phyloP scores from a whole-genome alignment of 2,113 vertebrate species.

The Megalops atlanticus region DNA sequence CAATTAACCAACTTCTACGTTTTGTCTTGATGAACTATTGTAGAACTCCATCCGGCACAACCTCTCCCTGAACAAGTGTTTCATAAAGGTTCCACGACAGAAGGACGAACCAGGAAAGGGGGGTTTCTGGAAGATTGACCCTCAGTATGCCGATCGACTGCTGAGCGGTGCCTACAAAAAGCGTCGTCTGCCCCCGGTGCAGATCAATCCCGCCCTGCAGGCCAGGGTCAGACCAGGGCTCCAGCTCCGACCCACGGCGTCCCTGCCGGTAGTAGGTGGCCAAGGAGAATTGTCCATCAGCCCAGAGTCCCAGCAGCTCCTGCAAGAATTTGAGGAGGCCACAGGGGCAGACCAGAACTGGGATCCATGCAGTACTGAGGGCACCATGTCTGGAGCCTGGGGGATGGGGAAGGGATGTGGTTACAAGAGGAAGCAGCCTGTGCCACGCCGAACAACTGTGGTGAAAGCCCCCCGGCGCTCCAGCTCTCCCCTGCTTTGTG shows the following conservation, averaged over 20 bases:
- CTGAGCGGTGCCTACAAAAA: constrained; percentile 87
- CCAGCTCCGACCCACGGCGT: neutral
- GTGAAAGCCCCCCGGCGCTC: constrained; percentile 69
- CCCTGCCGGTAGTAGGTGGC: constrained; percentile 5
- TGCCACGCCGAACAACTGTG: constrained; percentile 57
- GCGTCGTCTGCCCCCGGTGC: constrained; percentile 78
- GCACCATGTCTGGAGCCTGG: constrained; percentile 54
- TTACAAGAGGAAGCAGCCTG: constrained; percentile 67
- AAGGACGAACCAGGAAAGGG: constrained; percentile 95
- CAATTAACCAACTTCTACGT: neutral
- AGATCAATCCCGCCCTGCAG: constrained; percentile 82
- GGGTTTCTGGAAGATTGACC: constrained; percentile 96
- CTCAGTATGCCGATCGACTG: constrained; percentile 85
- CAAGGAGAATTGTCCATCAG: constrained; percentile 55
- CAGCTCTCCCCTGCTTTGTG: constrained; percentile 75
- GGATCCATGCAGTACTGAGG: constrained; percentile 59
- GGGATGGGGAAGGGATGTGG: constrained; percentile 6
- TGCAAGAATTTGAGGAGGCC: constrained; percentile 83
- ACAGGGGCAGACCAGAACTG: constrained; percentile 70
- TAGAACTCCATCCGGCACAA: constrained; percentile 98
- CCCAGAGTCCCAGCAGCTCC: constrained; percentile 79
- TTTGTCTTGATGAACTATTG: constrained; percentile 17
- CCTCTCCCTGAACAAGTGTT: constrained; percentile 96
- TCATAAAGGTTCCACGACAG: constrained; percentile 94
- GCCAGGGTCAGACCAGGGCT: constrained; percentile 41